Evolutionary conservation across 2,113 vertebrate genomes (phyloP), one percentile per base, ranked within the genome.

Genomic region (Cyanoderma ruficeps): DNA sequence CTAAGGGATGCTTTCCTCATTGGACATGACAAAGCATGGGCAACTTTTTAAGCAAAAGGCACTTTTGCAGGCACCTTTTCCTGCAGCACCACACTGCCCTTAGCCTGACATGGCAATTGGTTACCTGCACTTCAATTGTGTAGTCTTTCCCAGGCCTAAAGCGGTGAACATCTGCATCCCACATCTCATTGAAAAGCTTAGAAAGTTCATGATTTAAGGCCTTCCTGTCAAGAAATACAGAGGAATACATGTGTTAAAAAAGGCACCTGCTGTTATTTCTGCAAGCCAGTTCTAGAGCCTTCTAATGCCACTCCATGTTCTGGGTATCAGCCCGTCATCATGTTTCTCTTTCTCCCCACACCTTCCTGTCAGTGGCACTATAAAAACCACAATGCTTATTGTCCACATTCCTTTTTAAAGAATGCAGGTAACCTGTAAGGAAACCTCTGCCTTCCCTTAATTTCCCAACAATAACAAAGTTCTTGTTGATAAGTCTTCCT

Each of bases 111-210:
- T 71, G 68, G 68, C 64, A 72, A 21, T 2, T 20, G 17, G 46
- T 90, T 89, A 98, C 99, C 98, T 99, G 98, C 30, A 98, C 95
- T 35, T 97, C 98, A 78, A 98, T 98, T 9, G 77, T 97, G 94
- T 99, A 99, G 93, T 99, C 98, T 16, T 86, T 98, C 59, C 98
- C 98, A 11, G 98, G 98, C n/a, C 27, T 85, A 22, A 98, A 91
- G 10, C 98, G 97, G 89, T 98, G 98, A 33, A 94, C 92, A 31
- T 99, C 99, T 63, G 98, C 78, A 33, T 82, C 90, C 98, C 98
- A 99, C 70, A 99, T 93, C 57, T 98, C 91, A 83, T 86, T 99
- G 25, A 99, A 95, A 61, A 99, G 95, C 30, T 97, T 96, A 23
- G 98, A 98, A 75, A 99, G 98, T 75, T 99, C 98, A 79, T 39